Evolutionary conservation across 2,797 vertebrate genomes (phyloP), one percentile per base, ranked within the genome.

Genomic region (Epinephelus coioides): DNA sequence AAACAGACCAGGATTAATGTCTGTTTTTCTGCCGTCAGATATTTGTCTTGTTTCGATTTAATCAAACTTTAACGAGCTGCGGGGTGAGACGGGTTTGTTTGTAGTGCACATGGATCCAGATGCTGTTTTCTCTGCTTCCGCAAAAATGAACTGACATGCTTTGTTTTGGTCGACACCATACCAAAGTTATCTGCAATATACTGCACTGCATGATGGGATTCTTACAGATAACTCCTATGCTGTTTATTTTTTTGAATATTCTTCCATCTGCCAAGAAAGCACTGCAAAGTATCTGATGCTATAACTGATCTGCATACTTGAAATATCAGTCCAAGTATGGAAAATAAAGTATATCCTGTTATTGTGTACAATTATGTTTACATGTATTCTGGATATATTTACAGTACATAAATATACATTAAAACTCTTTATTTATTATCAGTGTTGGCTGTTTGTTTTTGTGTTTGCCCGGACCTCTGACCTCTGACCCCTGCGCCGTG

Each of bases 121-220:
- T 71, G 83, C 83, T 73, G 83, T 87, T 88, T 89, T 84, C 69
- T 81, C 83, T 81, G 86, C 64, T 86, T 87, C 80, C 6, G 19
- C 11, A 68, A 86, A 71, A 74, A 81, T 79, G 34, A 88, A 79
- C 72, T 55, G 73, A 88, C 75, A 71, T 79, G 79, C 85, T 87
- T 88, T 82, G 78, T 91, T 91, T 86, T 88, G 61, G 84, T 86
- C 78, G 68, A 85, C 84, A 82, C 57, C 60, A 91, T 72, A 86
- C 93, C 93, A 95, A 94, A 95, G 93, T 93, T 83, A 85, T 92
- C 82, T 84, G 90, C 91, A 94, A 92, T 91, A 92, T 92, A 80
- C 77, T 75, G 84, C 79, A 90, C 90, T 95, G 95, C 94, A 95
- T 96, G 94, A 92, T 90, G 84, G 89, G 73, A 90, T 84, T 87